Evolutionary conservation across 2,797 vertebrate species (phyloP).

Genomic region (Sebastes goodei): DNA sequence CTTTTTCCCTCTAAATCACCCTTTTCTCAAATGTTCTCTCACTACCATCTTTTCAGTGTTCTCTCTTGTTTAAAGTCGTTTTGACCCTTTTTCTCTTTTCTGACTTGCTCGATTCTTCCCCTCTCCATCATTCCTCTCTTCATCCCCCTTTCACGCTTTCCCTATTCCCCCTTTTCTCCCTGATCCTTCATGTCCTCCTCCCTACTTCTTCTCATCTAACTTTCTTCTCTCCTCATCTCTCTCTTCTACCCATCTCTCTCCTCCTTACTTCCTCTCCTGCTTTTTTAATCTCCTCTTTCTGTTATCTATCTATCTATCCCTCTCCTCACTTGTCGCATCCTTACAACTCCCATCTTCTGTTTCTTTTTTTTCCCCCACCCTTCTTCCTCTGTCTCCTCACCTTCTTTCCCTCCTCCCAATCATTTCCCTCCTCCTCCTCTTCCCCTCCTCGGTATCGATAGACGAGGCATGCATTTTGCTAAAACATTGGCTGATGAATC

Average conservation of each 20-base stretch:
- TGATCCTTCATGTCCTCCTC: no score
- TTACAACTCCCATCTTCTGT: neutral
- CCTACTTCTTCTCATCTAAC: neutral
- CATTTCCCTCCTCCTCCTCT: conserved; percentile 21
- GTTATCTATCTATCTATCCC: neutral
- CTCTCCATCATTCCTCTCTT: neutral
- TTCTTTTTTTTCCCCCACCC: neutral
- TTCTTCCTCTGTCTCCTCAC: conserved; percentile 12
- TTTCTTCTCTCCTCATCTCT: neutral
- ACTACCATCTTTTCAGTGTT: neutral
- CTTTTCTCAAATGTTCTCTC: neutral
- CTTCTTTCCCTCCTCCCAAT: conserved; percentile 3
- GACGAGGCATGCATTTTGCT: conserved; percentile 77
- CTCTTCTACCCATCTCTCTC: neutral
- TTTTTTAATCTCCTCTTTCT: neutral
- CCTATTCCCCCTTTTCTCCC: neutral
- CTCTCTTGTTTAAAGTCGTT: neutral
- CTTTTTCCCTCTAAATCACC: neutral
- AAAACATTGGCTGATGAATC: conserved; percentile 82
- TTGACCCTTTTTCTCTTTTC: neutral
- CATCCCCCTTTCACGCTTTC: neutral
- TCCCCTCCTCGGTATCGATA: conserved; percentile 67
- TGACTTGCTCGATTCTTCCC: neutral
- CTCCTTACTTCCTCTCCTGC: neutral
- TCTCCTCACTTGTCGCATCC: neutral